Evolutionary conservation across 2,113 vertebrate genomes (phyloP).

Genomic region (Rhodinocichla rosea): DNA sequence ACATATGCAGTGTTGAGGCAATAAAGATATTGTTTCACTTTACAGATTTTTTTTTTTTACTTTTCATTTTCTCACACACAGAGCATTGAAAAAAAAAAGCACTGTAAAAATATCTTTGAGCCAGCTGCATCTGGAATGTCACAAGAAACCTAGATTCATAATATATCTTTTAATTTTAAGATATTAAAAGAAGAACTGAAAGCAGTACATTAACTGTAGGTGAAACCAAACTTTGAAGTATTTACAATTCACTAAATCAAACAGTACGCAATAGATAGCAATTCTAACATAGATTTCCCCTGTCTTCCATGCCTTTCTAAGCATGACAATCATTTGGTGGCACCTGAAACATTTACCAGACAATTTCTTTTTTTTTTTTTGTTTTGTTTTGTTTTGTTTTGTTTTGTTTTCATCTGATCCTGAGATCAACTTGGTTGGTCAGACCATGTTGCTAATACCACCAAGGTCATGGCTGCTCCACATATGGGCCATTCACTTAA

Average conservation of each 20-base stretch:
- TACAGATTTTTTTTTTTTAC: neutral
- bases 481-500: accelerated
- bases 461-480: no score
- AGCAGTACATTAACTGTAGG: neutral
- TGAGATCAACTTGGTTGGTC: neutral
- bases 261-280: neutral
- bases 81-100: neutral
- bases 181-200: neutral
- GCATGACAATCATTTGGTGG: neutral
- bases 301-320: neutral
- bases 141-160: neutral
- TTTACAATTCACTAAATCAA: neutral
- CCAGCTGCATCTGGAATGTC: neutral
- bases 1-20: neutral
- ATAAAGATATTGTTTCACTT: neutral
- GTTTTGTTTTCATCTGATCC: neutral
- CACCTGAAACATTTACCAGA: neutral
- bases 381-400: neutral
- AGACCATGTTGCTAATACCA: neutral
- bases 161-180: neutral
- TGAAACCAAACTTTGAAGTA: neutral
- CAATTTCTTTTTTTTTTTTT: neutral
- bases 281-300: neutral
- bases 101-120: neutral
- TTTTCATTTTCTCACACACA: neutral